Evolutionary conservation across 2,113 vertebrate species (phyloP).

Genomic region (Fukomys damarensis): DNA sequence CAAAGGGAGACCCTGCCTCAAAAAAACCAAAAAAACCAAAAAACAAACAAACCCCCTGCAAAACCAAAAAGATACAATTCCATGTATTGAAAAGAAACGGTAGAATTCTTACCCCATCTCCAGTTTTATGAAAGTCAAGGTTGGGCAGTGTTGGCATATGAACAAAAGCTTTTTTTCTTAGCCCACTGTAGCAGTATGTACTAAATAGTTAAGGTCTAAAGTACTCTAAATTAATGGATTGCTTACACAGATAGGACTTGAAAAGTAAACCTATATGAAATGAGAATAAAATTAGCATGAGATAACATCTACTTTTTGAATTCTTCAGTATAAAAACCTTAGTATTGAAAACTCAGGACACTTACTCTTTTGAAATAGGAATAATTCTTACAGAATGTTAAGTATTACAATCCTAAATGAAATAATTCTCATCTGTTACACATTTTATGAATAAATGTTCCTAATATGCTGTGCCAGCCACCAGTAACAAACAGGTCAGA

Average conservation of each 20-base stretch:
- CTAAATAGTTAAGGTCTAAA: constrained; percentile 89
- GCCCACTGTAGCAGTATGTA: constrained; percentile 99
- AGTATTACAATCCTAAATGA: constrained; percentile 58
- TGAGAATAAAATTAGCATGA: constrained; percentile 49
- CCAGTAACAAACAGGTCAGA: constrained; percentile 75
- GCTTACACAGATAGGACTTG: not conserved
- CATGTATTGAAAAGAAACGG: constrained; percentile 58
- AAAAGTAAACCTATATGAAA: constrained; percentile 61
- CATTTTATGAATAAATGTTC: constrained; percentile 74
- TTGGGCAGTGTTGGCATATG: constrained; percentile 97
- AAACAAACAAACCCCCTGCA: too few relatives aligned
- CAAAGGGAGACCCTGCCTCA: too few relatives aligned
- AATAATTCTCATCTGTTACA: constrained; percentile 64
- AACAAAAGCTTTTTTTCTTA: constrained; percentile 98
- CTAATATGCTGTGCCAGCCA: constrained; percentile 61
- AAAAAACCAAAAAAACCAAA: too few relatives aligned
- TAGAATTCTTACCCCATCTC: constrained; percentile 92
- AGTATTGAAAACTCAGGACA: constrained; percentile 36
- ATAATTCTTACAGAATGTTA: constrained; percentile 38
- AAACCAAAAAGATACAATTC: constrained; percentile 49
- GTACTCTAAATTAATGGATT: constrained; percentile 24
- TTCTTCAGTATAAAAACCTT: constrained; percentile 52
- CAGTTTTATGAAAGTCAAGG: constrained; percentile 95
- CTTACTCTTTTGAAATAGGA: constrained; percentile 45
- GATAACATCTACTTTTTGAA: constrained; percentile 42